Conservation (phyloP, 2,797 vertebrate genomes). For the Lemur catta region DNA sequence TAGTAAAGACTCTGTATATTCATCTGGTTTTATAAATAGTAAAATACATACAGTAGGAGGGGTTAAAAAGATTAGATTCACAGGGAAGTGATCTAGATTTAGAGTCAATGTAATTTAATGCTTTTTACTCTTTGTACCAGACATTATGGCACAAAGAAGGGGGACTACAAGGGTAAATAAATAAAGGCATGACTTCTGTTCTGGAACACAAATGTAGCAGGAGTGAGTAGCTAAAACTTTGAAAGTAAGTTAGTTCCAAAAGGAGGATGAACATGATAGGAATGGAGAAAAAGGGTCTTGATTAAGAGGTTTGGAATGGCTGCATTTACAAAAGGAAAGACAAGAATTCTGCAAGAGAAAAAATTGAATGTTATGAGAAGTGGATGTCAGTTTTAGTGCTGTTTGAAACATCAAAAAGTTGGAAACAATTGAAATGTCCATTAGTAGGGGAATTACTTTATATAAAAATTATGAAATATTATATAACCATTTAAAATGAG, state of each 20-base stretch:
- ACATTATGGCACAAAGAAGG: background rate
- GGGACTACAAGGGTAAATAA: background rate
- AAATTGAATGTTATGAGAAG: background rate
- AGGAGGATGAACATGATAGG: background rate
- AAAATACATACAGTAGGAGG: background rate
- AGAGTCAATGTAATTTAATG: background rate
- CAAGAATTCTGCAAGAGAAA: background rate
- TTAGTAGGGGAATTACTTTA: constrained; percentile 1
- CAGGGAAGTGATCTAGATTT: background rate
- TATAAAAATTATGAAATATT: constrained; percentile 1
- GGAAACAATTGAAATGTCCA: background rate
- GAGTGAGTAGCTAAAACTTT: background rate
- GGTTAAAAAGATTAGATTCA: background rate
- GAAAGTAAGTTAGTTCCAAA: background rate
- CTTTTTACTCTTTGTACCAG: background rate
- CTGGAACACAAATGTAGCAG: background rate
- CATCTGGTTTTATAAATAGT: background rate
- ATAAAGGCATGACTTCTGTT: background rate
- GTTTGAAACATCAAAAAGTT: background rate
- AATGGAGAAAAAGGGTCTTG: background rate
- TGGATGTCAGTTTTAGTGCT: background rate
- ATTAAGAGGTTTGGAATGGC: background rate
- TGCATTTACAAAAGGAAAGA: background rate
- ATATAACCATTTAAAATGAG: constrained; percentile 12
- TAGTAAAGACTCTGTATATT: background rate